Evolutionary conservation across 2,113 vertebrate species (phyloP), one percentile per base, ranked within the genome.

Genomic region (Lates calcarifer): DNA sequence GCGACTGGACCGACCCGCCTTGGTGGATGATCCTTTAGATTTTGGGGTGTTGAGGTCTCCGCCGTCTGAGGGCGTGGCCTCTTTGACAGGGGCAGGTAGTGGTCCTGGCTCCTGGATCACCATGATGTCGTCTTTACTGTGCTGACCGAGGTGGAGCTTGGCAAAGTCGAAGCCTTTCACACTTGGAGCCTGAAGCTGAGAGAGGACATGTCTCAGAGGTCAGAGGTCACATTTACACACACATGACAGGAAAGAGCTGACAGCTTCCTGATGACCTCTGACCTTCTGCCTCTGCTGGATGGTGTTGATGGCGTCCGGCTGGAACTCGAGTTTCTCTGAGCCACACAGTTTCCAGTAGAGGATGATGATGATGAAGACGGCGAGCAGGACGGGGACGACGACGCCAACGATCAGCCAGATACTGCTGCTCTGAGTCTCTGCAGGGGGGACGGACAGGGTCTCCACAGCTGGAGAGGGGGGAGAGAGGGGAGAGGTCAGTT

Each of bases 111-210:
- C 98, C 4, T 99, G 98, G 82, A 99, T 97, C 84, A 99, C 97
- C 94, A 98, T 92, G 76, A 98, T 95, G 90, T 98, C 96, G 4
- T 99, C 98, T 85, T 99, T 99, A 81, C 95, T 98, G 93, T 98
- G 97, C 88, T 99, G 98, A 6, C 98, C 98, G 74, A 99, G 95
- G 88, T 99, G 98, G 51, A 99, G 97, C 91, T 99, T 99, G 17
- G 98, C 98, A 76, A 99, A 99, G 90, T 99, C 98, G 73, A 99
- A 99, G 64, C 98, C 98, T 93, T 99, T 99, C 67, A 99, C 98
- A 0, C 96, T 99, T 41, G 98, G 97, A 35, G 96, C 96, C 94
- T 99, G 98, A 80, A 99, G 95, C 98, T 99, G 81, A 86, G 77
- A 87, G 89, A 83, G 60, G 76, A 80, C 14, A 65, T 0, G 1